Base-by-base conservation (phyloP, 64 coral and sea anemone genomes). In the Exaiptasia diaphana region DNA sequence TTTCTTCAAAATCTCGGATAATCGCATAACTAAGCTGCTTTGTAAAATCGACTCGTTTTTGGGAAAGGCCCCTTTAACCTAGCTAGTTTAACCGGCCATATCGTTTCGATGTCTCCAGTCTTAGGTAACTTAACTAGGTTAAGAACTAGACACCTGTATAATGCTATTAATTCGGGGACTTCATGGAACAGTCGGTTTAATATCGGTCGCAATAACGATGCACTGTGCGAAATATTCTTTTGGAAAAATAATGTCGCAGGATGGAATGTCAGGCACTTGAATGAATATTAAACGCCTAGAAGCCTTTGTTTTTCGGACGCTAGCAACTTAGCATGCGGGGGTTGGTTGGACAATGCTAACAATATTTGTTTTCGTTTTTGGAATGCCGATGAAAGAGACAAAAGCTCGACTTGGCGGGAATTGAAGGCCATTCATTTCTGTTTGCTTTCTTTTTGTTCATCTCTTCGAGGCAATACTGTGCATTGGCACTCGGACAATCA, bases 241-340 rank as follows among this genome's bases (percentile, higher is more conserved):
- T 71, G 43, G 80, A 53, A 83, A 82, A 82, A 70, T 33, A 82
- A 82, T 82, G 54, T 83, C 39, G 41, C 54, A 53, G 70, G 64
- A 4, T 44, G 65, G 48, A 82, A 53, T 53, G 33, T 44, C 34
- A 82, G 62, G 68, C 15, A n/a, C 37, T 48, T 70, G 31, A 29
- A 38, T 31, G 20, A 60, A 34, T 83, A 83, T 53, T 15, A 65
- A 7, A 64, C 65, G 5, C 44, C 80, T 36, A 34, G 54, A 68
- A 38, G 67, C 17, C 30, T 83, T 83, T 67, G 45, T 46, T 83
- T 54, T 70, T 71, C 79, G 6, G 64, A 55, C 23, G 80, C 63
- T 53, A 83, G 79, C 39, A 82, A 70, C 33, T 42, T 83, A 1
- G 64, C 64, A 24, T 83, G 80, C 35, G 64, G 80, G 4, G 43